Base-by-base conservation (phyloP, 2,888 invertebrate species). In the Nymphalis c-album region DNA sequence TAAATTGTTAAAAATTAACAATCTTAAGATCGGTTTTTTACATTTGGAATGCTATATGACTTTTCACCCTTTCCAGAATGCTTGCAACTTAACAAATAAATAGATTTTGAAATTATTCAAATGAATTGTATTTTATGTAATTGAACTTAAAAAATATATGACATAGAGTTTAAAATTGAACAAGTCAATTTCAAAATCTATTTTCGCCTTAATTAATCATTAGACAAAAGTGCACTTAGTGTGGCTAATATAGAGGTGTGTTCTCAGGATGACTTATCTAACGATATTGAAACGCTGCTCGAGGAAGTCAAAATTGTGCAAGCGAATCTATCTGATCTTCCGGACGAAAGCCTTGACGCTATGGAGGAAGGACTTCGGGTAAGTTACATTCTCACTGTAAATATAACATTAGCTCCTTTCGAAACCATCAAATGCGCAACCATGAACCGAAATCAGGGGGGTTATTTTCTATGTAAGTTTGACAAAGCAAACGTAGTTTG, bases 311-410 rank as follows among this genome's bases (percentile, higher is more conserved):
- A 93, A 76, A 92, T 92, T 75, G 94, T 95, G 72, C 96, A 96
- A 91, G 93, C 93, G 73, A 93, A 93, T 75, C 94, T 96, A 76
- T 93, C 93, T 67, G 93, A 94, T 80, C 93, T 96, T 75, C 96
- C 96, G 20, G 93, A 93, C 74, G 94, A 94, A 82, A 96, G 94
- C 83, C 94, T 96, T 77, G 94, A 94, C 74, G 93, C 94, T 64
- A 96, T 96, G 95, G 93, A 95, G 74, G 88, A 93, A 62, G 95
- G 95, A 75, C 92, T 96, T 55, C 93, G 93, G 95, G 96, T 96
- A 91, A 95, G 94, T 91, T 73, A 10, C 65, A 66, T 66, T 55
- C 5, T 71, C 80, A 79, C 73, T 82, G 77, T 82, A 80, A 76
- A 81, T 81, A 79, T 68, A 62, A 72, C 74, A 73, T 74, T 50